phyloP scores from a whole-genome alignment of 2,888 invertebrate genomes.

The Synergus japonicus region DNA sequence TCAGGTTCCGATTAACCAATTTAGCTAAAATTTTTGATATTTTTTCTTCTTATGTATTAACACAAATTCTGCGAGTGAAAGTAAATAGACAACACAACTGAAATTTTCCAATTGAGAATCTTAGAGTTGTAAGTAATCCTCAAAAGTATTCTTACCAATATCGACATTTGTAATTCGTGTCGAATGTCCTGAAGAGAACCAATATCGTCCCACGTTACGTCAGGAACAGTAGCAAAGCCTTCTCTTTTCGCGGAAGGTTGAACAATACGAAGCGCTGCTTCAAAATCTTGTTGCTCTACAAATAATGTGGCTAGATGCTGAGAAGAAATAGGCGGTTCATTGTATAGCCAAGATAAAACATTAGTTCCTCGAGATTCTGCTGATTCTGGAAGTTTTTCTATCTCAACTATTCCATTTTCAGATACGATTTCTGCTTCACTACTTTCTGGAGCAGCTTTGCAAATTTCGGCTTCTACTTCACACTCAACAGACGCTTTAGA shows the following conservation, averaged over 20 bases:
- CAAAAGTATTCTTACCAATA: slow-evolving; percentile 81
- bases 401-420: slow-evolving; percentile 31
- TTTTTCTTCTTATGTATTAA: no score
- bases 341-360: slow-evolving; percentile 81
- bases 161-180: slow-evolving; percentile 93
- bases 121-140: slow-evolving; percentile 6
- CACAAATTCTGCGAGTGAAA: no score
- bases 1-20: no score
- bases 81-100: background rate
- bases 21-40: no score
- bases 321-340: slow-evolving; percentile 81
- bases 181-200: slow-evolving; percentile 94
- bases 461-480: slow-evolving; percentile 20
- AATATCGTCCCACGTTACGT: slow-evolving; percentile 97
- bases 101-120: background rate
- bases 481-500: background rate
- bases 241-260: slow-evolving; percentile 97
- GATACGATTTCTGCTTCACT: slow-evolving; percentile 40
- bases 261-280: slow-evolving; percentile 87
- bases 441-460: slow-evolving; percentile 34
- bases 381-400: slow-evolving; percentile 72
- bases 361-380: slow-evolving; percentile 79
- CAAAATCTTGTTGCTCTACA: slow-evolving; percentile 87
- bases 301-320: slow-evolving; percentile 83
- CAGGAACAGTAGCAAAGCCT: slow-evolving; percentile 98